A percentile compares a stretch with the other conserved stretches of the same genome.
These are phyloP conservation scores for Xyrauchen texanus DNA, from an alignment of 2,113 vertebrate genomes.

Conservation along the genomic window DNA sequence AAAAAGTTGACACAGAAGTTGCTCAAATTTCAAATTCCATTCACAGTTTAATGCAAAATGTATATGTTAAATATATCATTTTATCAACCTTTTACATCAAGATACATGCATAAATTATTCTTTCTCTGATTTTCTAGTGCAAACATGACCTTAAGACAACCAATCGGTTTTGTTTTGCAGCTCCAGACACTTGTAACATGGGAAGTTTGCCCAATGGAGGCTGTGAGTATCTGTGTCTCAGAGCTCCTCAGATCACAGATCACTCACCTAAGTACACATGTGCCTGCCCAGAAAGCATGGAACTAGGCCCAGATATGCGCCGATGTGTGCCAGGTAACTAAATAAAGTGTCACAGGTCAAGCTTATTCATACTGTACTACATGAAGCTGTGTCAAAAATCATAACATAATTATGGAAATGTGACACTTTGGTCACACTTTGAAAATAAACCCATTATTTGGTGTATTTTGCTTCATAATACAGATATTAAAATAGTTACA, in stretches of 20 bases:
- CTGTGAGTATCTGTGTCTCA: slow-evolving; percentile 95
- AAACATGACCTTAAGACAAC: neutral
- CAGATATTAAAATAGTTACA: no score
- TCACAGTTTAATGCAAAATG: no score
- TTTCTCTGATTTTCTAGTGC: neutral
- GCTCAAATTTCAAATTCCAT: no score
- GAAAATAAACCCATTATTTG: no score
- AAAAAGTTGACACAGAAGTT: no score
- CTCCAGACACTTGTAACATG: slow-evolving; percentile 87
- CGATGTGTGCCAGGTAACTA: slow-evolving; percentile 85
- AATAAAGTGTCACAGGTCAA: neutral
- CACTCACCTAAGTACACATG: slow-evolving; percentile 94
- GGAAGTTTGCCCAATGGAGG: slow-evolving; percentile 88
- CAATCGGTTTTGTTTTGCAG: slow-evolving; percentile 61
- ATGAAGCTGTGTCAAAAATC: neutral
- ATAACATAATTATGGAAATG: no score
- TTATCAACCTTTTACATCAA: neutral
- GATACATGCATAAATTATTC: neutral
- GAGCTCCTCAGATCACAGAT: slow-evolving; percentile 89
- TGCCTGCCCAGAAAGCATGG: slow-evolving; percentile 91
- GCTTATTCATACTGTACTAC: neutral
- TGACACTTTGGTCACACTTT: no score
- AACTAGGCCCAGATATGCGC: slow-evolving; percentile 93
- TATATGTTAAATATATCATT: neutral
- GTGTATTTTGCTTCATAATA: no score